phyloP scores from a whole-genome alignment of 2,888 invertebrate species.

The Acleris cristana region DNA sequence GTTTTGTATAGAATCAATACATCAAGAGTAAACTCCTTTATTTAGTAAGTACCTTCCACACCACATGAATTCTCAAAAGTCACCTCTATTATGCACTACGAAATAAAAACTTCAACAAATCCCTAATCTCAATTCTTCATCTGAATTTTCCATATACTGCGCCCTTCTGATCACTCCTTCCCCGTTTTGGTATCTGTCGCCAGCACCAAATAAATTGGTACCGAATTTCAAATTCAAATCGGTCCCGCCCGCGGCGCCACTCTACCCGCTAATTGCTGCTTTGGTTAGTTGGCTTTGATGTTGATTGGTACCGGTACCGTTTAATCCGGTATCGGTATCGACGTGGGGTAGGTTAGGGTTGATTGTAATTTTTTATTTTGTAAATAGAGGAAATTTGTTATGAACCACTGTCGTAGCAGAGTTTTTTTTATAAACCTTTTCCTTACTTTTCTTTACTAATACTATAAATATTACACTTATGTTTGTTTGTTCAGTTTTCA shows the following conservation, averaged over 20 bases:
- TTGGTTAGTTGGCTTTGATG: conserved; percentile 73
- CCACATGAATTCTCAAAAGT: too few species aligned
- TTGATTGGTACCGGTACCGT: conserved; percentile 65
- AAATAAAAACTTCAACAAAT: too few species aligned
- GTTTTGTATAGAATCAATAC: too few species aligned
- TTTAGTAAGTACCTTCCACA: too few species aligned
- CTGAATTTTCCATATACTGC: conserved; percentile 52
- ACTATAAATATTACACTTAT: too few species aligned
- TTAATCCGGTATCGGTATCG: conserved; percentile 42
- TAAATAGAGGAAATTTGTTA: too few species aligned
- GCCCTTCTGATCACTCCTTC: conserved; percentile 66
- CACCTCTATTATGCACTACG: too few species aligned
- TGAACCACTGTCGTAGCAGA: too few species aligned
- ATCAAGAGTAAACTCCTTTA: too few species aligned
- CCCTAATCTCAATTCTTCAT: conserved; percentile 37
- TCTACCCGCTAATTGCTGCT: conserved; percentile 79
- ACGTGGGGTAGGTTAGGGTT: conserved; percentile 51
- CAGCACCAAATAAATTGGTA: conserved; percentile 79
- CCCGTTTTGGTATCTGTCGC: conserved; percentile 75
- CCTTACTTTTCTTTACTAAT: too few species aligned
- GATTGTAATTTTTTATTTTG: neutral
- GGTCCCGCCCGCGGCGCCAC: conserved; percentile 70
- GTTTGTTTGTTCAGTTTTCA: too few species aligned
- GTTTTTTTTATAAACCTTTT: too few species aligned
- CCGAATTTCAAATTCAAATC: conserved; percentile 81